Evolutionary conservation across 1,140 invertebrate genomes (phyloP).

Genomic region (Phymorhynchus buccinoides): DNA sequence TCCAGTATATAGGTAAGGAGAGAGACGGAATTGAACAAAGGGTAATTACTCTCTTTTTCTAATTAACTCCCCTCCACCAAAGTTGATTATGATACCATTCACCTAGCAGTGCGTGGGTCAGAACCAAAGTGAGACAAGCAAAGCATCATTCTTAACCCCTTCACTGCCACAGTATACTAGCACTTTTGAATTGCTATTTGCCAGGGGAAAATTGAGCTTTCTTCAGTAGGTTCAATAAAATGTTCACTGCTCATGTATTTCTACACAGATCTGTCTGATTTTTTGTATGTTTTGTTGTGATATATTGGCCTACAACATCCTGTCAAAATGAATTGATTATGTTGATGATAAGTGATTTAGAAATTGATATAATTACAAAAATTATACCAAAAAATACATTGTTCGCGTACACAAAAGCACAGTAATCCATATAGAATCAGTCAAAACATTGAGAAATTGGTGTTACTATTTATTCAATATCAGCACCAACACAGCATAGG

Average conservation of each 20-base stretch:
- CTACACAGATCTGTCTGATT: background rate
- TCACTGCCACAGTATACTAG: background rate
- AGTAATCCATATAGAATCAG: background rate
- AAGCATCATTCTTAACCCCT: constrained; percentile 16
- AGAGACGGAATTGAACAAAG: no score
- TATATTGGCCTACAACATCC: background rate
- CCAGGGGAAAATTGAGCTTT: background rate
- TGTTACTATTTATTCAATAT: no score
- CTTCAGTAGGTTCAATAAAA: background rate
- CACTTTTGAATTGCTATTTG: background rate
- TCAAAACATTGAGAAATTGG: background rate
- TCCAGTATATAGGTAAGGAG: no score
- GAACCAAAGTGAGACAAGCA: no score
- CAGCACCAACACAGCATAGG: no score
- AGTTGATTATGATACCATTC: no score
- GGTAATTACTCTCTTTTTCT: no score
- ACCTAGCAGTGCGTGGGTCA: no score
- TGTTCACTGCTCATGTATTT: constrained; percentile 9
- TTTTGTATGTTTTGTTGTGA: background rate
- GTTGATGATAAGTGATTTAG: no score
- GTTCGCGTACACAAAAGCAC: background rate
- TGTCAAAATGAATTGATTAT: background rate
- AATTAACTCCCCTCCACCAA: no score
- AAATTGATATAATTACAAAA: background rate
- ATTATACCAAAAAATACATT: background rate